Evolutionary conservation across 2,888 invertebrate genomes (phyloP), one percentile per base, ranked within the genome.

Genomic region (Horisme vitalbata): DNA sequence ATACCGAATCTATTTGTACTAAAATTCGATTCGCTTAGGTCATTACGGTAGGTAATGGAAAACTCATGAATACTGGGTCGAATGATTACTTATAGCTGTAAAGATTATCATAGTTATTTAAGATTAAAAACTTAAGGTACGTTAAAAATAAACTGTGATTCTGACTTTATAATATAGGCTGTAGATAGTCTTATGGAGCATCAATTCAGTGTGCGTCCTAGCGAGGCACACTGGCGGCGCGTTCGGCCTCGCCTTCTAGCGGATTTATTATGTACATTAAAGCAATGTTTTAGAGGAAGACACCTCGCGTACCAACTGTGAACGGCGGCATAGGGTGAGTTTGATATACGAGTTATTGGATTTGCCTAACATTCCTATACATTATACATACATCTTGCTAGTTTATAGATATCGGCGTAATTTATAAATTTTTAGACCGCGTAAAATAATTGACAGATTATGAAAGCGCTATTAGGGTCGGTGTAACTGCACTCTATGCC

Each of bases 111-210:
- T 72, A 72, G 60, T 66, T 76, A 79, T 67, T 71, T 74, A 73
- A 75, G 71, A 68, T 67, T 75, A 74, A 72, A 75, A 71, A 67
- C 70, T 76, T n/a, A 77, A 78, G 79, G 68, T 66, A 87, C 79
- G 76, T 85, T 87, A 81, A 87, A 87, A 90, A 87, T 86, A 85
- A 90, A 86, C 90, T 90, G 90, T 90, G 90, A 90, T 90, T 89
- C 90, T 89, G 88, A 86, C 85, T 85, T 84, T 71, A 80, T 79
- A 84, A 85, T 71, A 75, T 89, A 90, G 83, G 80, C 75, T 82
- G 72, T 83, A 86, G 78, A 74, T 88, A 85, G 78, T 77, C 69
- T 74, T 83, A 81, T 72, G 79, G 69, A 76, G 73, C 75, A 75
- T 70, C 67, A 68, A 69, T 72, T 74, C 71, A 70, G 59, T 63